Evolutionary conservation across 2,113 vertebrate species (phyloP).

Genomic region (Aphelocoma coerulescens): DNA sequence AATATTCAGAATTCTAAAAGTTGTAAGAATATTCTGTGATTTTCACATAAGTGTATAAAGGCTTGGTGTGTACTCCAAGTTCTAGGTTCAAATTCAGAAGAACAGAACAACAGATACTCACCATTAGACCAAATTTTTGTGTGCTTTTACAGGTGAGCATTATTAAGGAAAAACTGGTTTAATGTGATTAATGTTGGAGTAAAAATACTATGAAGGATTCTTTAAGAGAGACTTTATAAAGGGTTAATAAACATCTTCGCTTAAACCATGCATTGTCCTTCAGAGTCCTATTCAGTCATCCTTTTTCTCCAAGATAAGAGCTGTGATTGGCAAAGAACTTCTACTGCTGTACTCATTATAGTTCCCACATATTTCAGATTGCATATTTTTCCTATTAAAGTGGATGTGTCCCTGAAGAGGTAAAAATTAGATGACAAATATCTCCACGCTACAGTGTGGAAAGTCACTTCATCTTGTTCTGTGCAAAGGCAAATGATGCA

Average conservation of each 20-base stretch:
- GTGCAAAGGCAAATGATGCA: neutral
- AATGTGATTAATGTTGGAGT: neutral
- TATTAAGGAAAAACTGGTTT: neutral
- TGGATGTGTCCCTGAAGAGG: neutral
- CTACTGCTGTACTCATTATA: neutral
- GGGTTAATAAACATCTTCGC: neutral
- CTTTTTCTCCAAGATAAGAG: neutral
- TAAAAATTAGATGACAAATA: neutral
- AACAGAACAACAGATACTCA: neutral
- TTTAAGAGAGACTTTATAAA: neutral
- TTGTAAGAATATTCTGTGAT: neutral
- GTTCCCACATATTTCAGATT: neutral
- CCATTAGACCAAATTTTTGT: neutral
- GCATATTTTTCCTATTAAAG: neutral
- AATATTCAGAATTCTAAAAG: neutral
- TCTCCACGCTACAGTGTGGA: neutral
- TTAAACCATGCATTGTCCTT: neutral
- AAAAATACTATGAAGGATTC: neutral
- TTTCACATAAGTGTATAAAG: neutral
- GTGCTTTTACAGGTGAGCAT: neutral
- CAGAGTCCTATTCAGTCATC: neutral
- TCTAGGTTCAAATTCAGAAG: neutral
- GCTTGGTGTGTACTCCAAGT: neutral
- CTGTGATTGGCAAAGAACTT: neutral
- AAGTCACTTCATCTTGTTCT: neutral